These are phyloP conservation scores for Gymnocypris eckloni DNA, from an alignment of 2,797 vertebrate species.

Conservation along the genomic window DNA sequence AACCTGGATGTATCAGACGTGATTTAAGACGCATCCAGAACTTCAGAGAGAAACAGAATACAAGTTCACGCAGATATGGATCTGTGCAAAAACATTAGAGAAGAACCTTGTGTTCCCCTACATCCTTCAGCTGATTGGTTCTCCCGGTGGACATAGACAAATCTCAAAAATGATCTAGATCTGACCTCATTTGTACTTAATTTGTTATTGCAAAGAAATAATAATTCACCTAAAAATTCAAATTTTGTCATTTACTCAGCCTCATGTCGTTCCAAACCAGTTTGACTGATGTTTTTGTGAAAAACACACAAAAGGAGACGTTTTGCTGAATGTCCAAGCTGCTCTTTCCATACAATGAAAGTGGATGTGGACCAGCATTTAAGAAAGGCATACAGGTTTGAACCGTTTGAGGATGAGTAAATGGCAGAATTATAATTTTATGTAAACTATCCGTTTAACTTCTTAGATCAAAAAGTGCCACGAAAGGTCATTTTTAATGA, in stretches of 20 bases:
- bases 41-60: conserved; percentile 27
- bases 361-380: background rate
- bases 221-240: background rate
- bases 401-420: background rate
- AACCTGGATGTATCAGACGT: conserved; percentile 65
- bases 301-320: conserved; percentile 2
- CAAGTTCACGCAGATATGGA: conserved; percentile 1
- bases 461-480: conserved; percentile 39
- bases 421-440: background rate
- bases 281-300: background rate
- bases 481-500: background rate
- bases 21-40: conserved; percentile 74
- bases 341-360: background rate
- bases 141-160: background rate
- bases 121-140: conserved; percentile 25
- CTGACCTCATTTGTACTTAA: conserved; percentile 16
- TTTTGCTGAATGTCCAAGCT: background rate
- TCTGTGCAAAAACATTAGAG: conserved; percentile 42
- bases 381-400: background rate
- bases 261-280: background rate
- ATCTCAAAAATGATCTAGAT: background rate
- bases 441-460: background rate
- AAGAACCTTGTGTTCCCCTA: conserved; percentile 8
- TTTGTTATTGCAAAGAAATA: conserved; percentile 33
- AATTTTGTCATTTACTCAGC: background rate